phyloP scores from a whole-genome alignment of 2,888 invertebrate genomes.

The Parochlus steinenii region DNA sequence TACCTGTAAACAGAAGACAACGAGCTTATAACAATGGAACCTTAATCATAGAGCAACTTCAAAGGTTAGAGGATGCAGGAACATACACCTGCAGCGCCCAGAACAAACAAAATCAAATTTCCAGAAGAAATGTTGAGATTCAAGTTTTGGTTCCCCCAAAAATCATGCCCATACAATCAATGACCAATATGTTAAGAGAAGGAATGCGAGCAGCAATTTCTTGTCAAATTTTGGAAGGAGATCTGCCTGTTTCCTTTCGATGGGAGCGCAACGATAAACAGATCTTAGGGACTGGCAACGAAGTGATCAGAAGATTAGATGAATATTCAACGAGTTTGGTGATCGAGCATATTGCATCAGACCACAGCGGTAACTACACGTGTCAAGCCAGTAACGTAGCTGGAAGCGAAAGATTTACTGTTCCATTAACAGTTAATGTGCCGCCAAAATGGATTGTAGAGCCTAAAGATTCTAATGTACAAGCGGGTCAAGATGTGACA shows the following conservation, averaged over 20 bases:
- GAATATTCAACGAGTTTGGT: slow-evolving; percentile 75
- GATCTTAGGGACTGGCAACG: slow-evolving; percentile 45
- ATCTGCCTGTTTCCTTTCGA: slow-evolving; percentile 76
- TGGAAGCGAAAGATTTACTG: slow-evolving; percentile 57
- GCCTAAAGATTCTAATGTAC: slow-evolving; percentile 65
- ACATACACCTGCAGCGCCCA: slow-evolving; percentile 81
- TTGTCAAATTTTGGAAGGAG: slow-evolving; percentile 82
- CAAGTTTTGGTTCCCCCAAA: slow-evolving; percentile 70
- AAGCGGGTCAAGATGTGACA: slow-evolving; percentile 66
- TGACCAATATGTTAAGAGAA: slow-evolving; percentile 64
- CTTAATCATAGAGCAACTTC: slow-evolving; percentile 69
- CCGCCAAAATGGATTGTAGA: slow-evolving; percentile 82
- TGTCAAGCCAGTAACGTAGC: slow-evolving; percentile 81
- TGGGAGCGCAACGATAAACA: slow-evolving; percentile 82
- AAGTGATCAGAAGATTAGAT: slow-evolving; percentile 48
- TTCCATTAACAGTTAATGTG: slow-evolving; percentile 69
- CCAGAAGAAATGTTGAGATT: slow-evolving; percentile 56
- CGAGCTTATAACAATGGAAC: slow-evolving; percentile 76
- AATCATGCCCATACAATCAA: slow-evolving; percentile 66
- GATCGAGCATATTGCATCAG: slow-evolving; percentile 69
- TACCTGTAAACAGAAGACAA: slow-evolving; percentile 76
- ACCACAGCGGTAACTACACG: slow-evolving; percentile 82
- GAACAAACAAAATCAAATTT: slow-evolving; percentile 65
- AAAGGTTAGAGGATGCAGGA: slow-evolving; percentile 70
- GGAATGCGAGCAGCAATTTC: slow-evolving; percentile 80